These are phyloP conservation scores for Syngnathoides biaculeatus DNA, from an alignment of 2,113 vertebrate species.

Conservation along the genomic window DNA sequence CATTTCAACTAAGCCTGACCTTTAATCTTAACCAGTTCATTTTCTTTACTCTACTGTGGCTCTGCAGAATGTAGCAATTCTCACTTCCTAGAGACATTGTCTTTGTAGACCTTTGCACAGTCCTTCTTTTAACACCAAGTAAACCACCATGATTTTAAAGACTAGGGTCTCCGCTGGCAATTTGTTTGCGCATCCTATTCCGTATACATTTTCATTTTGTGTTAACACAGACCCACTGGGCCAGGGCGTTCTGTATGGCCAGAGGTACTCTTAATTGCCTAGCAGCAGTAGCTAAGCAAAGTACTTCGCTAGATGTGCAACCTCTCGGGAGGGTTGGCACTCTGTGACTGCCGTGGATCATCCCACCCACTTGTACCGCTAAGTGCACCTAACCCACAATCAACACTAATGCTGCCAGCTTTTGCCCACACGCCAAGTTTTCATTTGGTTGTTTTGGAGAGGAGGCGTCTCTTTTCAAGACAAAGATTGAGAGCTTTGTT, in stretches of 20 bases:
- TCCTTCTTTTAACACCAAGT: no score
- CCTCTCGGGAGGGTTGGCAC: slow-evolving; percentile 42
- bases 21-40: no score
- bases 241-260: slow-evolving; percentile 17
- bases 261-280: slow-evolving; percentile 42
- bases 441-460: slow-evolving; percentile 14
- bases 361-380: slow-evolving; percentile 28
- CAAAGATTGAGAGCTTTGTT: slow-evolving; percentile 14
- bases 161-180: no score
- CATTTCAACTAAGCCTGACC: no score
- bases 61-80: no score
- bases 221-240: slow-evolving; percentile 19
- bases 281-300: slow-evolving; percentile 59
- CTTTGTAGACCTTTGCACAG: no score
- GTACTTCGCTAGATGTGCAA: slow-evolving; percentile 55
- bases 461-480: slow-evolving; percentile 15
- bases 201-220: not conserved
- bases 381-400: slow-evolving; percentile 15
- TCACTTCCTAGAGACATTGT: no score
- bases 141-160: no score
- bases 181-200: not conserved
- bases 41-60: no score
- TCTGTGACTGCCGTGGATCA: slow-evolving; percentile 28
- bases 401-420: slow-evolving; percentile 16
- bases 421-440: slow-evolving; percentile 37